These are phyloP conservation scores for Pollenia angustigena DNA, from an alignment of 2,888 invertebrate genomes.

Conservation along the genomic window DNA sequence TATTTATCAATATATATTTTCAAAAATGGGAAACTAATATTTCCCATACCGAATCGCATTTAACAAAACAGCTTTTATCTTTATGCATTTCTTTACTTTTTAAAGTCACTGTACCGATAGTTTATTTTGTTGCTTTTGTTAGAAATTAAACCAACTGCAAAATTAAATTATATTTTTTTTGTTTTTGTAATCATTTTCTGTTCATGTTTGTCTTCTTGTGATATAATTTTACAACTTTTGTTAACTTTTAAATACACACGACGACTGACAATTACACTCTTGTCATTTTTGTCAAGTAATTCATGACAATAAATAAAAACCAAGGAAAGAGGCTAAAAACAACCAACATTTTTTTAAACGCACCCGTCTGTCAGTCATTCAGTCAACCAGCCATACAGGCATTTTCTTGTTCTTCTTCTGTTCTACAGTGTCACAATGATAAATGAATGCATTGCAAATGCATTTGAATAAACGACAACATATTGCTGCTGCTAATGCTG, in stretches of 20 bases:
- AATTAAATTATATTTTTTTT: conserved; percentile 70
- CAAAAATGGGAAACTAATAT: neutral
- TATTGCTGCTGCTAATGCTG: neutral
- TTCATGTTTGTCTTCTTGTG: conserved; percentile 7
- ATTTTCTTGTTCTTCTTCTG: conserved; percentile 10
- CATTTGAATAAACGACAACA: conserved; percentile 57
- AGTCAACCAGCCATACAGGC: conserved; percentile 42
- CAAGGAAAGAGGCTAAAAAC: conserved; percentile 3
- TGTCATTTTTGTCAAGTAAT: conserved; percentile 44
- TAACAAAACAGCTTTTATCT: neutral
- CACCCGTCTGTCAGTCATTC: conserved; percentile 21
- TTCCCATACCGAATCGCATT: neutral
- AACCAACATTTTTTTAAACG: conserved; percentile 39
- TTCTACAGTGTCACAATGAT: conserved; percentile 51
- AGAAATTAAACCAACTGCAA: conserved; percentile 71
- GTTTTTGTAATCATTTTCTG: neutral
- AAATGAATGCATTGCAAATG: conserved; percentile 69
- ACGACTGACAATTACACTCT: conserved; percentile 60
- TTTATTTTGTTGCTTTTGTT: conserved; percentile 55
- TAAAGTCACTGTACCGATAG: conserved; percentile 45
- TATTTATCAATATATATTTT: neutral
- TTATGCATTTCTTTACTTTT: conserved; percentile 31
- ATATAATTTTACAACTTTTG: conserved; percentile 17
- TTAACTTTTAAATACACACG: conserved; percentile 22
- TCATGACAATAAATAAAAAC: conserved; percentile 14